Conservation (phyloP, 1,140 invertebrate species). For the Leptopilina clavipes region DNA sequence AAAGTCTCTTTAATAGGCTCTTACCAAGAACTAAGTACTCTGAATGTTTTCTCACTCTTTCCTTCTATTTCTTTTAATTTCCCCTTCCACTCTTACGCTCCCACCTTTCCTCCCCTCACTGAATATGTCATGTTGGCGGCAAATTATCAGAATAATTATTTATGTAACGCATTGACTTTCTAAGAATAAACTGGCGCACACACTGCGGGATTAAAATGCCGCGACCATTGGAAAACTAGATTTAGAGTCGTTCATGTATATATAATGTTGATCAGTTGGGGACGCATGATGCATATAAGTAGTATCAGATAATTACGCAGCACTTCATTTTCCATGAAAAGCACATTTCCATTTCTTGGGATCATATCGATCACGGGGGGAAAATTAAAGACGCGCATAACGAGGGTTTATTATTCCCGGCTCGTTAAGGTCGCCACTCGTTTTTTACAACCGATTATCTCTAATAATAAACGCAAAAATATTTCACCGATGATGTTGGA, state of each 20-base stretch:
- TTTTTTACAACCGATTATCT: not conserved
- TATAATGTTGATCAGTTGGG: constrained; percentile 36
- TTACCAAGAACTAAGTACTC: constrained; percentile 31
- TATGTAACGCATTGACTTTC: constrained; percentile 52
- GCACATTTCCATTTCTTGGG: constrained; percentile 51
- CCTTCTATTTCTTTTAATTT: constrained; percentile 30
- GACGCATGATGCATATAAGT: constrained; percentile 46
- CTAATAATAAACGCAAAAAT: constrained; percentile 23
- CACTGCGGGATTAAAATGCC: not conserved
- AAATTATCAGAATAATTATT: constrained; percentile 49
- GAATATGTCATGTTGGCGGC: constrained; percentile 24
- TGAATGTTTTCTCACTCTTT: constrained; percentile 16
- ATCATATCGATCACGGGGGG: constrained; percentile 21
- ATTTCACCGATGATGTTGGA: constrained; percentile 14
- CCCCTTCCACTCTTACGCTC: constrained; percentile 32
- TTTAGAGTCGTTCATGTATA: constrained; percentile 26
- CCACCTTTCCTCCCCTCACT: too few species aligned
- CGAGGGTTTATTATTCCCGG: constrained; percentile 26
- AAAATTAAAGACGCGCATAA: constrained; percentile 30
- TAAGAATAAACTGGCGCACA: constrained; percentile 48
- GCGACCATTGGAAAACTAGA: constrained; percentile 35
- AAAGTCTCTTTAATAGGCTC: constrained; percentile 19
- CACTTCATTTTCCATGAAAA: constrained; percentile 47
- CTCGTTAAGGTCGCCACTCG: constrained; percentile 5
- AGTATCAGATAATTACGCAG: constrained; percentile 45